Percentiles rank a stretch among this genome's conserved stretches.
Evolutionary conservation across 2,797 vertebrate genomes (phyloP).

Genomic region (Sphenodon punctatus): DNA sequence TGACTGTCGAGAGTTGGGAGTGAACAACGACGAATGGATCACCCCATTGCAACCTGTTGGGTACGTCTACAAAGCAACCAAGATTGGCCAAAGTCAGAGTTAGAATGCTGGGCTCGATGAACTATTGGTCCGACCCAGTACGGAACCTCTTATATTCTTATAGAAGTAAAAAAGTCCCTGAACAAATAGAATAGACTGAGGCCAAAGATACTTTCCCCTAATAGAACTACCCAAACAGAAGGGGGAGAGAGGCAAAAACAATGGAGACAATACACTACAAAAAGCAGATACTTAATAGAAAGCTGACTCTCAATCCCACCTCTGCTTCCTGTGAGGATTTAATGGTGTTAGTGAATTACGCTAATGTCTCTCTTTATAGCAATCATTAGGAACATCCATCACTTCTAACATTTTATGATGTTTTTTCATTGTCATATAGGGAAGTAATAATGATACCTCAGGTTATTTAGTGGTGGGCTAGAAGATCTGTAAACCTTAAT

Average conservation of each 20-base stretch:
- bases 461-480: no score
- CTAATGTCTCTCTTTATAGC: no score
- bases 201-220: not conserved
- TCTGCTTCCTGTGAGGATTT: not conserved
- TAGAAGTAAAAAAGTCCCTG: not conserved
- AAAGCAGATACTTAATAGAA: not conserved
- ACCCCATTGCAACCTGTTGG: no score
- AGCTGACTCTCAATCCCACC: not conserved
- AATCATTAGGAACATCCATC: no score
- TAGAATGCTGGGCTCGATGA: no score
- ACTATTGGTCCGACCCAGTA: no score
- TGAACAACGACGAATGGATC: no score
- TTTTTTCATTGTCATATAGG: not conserved
- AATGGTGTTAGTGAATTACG: no score
- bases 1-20: no score
- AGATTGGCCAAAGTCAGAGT: no score
- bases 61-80: no score
- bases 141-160: no score
- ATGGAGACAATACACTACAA: not conserved
- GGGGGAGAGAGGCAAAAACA: not conserved
- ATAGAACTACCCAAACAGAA: not conserved
- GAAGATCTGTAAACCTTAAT: not conserved
- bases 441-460: not conserved
- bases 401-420: not conserved
- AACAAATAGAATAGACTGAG: not conserved